Evolutionary conservation across 2,797 vertebrate species (phyloP), one percentile per base, ranked within the genome.

Genomic region (Phataginus tricuspis): DNA sequence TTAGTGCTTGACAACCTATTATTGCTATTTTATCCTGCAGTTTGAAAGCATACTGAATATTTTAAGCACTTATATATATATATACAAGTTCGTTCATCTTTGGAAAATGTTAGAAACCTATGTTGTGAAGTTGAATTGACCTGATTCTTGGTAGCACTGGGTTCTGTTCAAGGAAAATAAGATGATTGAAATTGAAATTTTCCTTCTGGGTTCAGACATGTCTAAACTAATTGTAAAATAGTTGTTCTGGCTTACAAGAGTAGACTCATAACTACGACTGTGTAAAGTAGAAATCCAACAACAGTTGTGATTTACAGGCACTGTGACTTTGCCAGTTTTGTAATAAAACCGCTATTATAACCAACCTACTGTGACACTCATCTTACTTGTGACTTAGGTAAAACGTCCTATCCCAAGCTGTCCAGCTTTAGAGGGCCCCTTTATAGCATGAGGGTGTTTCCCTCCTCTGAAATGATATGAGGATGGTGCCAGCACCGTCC

Each of bases 201-300:
- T 95, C 96, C 86, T 97, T 98, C 95, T 98, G 97, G 92, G 97
- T 95, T 97, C 94, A 96, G 95, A 95, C 94, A 96, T 97, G 97
- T 97, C 97, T 97, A 96, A 97, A 95, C 96, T 98, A 98, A 98
- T 98, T 98, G 95, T 96, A 95, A 98, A 98, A 96, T 97, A 98
- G 98, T 98, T 1, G 16, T 97, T 98, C 95, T 98, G 98, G 97
- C 96, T 97, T 69, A 91, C 80, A 96, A 51, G 83, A 95, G n/a
- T 86, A 75, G 83, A 92, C 39, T 11, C 93, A 71, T 95, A 91
- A 97, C 74, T 96, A 90, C 71, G 83, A 77, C 90, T 96, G 39
- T 86, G 63, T 31, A 59, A 95, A 97, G 85, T 57, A 75, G 92
- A 93, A 96, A 77, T 89, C 86, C 68, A 97, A 82, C 90, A 87